phyloP scores from a whole-genome alignment of 1,140 invertebrate species.

The Drosophila biarmipes region DNA sequence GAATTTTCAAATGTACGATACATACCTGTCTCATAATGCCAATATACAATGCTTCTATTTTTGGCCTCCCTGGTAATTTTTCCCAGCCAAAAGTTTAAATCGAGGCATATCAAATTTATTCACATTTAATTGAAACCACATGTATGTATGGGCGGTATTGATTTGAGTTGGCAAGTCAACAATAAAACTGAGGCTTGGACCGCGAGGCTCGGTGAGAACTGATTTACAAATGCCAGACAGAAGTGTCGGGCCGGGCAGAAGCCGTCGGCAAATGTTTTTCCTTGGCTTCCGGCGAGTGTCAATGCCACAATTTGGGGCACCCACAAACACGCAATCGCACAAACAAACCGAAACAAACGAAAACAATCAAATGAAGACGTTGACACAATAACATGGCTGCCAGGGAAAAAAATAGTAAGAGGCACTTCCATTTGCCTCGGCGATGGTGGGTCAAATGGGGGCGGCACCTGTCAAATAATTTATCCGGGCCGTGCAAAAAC shows the following conservation, averaged over 20 bases:
- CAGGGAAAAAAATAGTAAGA: background rate
- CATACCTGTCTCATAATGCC: no score
- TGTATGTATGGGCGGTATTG: constrained; percentile 28
- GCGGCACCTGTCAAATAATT: constrained; percentile 65
- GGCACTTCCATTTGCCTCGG: constrained; percentile 9
- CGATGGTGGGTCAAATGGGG: constrained; percentile 36
- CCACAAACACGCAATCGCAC: constrained; percentile 13
- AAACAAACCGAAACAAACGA: constrained; percentile 26
- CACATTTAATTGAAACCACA: constrained; percentile 27
- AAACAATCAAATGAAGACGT: constrained; percentile 43
- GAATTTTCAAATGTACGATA: no score
- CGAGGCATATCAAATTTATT: constrained; percentile 19
- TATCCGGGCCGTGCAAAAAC: constrained; percentile 54
- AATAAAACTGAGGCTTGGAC: constrained; percentile 26
- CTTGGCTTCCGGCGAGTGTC: constrained; percentile 80
- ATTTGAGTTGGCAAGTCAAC: constrained; percentile 48
- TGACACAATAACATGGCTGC: constrained; percentile 46
- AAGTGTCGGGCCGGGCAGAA: constrained; percentile 51
- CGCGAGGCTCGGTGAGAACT: constrained; percentile 35
- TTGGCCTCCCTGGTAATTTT: background rate
- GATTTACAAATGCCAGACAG: constrained; percentile 60
- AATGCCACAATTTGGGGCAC: constrained; percentile 76
- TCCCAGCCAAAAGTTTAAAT: constrained; percentile 33
- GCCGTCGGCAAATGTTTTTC: constrained; percentile 76
- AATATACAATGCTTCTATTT: background rate